Percentiles rank a stretch among this genome's conserved stretches.
Evolutionary conservation across 2,797 vertebrate species (phyloP).

Genomic region (Anguilla anguilla): DNA sequence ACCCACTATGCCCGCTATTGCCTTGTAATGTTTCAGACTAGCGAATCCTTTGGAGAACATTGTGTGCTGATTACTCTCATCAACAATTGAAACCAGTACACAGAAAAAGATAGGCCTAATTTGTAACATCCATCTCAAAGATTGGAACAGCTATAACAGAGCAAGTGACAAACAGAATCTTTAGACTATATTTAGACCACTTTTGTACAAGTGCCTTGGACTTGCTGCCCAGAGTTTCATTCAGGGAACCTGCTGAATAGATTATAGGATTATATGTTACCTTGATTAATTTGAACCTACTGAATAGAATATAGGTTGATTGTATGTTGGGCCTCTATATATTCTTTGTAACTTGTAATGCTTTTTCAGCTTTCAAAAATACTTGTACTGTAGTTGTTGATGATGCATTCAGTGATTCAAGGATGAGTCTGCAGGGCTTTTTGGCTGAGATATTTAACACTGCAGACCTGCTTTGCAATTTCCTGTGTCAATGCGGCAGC

Average conservation of each 20-base stretch:
- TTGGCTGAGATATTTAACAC: background rate
- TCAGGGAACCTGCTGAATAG: background rate
- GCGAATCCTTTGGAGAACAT: conserved; percentile 46
- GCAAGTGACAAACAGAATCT: background rate
- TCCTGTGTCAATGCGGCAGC: background rate
- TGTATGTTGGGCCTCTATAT: background rate
- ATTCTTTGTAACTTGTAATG: background rate
- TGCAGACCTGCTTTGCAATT: background rate
- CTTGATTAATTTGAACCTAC: background rate
- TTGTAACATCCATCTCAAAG: conserved; percentile 7
- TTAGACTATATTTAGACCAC: background rate
- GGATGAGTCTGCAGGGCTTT: background rate
- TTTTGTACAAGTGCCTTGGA: background rate
- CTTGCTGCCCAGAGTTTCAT: background rate
- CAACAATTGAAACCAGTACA: conserved; percentile 36
- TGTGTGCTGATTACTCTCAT: conserved; percentile 17
- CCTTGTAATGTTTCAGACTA: conserved; percentile 59
- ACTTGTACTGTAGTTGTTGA: background rate
- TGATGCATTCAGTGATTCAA: background rate
- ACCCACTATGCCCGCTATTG: conserved; percentile 66
- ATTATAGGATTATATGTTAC: background rate
- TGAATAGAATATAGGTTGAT: background rate
- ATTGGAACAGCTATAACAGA: background rate
- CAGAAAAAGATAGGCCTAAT: conserved; percentile 16
- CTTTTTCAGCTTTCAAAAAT: background rate